Evolutionary conservation across 2,797 vertebrate genomes (phyloP).

Genomic region (Crocidura indochinensis): DNA sequence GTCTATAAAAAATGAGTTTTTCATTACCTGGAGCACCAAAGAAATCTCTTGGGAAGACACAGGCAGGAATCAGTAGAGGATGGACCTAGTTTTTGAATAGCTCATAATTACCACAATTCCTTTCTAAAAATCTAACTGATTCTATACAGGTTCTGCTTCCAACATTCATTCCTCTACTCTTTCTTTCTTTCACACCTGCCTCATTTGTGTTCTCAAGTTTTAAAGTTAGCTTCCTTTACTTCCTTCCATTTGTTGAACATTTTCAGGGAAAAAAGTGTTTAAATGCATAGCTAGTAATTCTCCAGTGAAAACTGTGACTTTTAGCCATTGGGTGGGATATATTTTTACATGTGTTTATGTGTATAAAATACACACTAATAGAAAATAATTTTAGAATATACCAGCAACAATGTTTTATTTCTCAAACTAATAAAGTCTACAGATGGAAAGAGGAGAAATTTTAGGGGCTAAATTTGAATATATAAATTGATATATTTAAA

Average conservation of each 20-base stretch:
- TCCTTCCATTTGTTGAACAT: constrained; percentile 66
- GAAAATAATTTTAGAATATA: constrained; percentile 64
- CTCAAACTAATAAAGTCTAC: constrained; percentile 73
- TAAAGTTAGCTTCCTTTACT: constrained; percentile 52
- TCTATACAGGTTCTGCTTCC: background rate
- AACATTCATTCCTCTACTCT: background rate
- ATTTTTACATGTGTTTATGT: constrained; percentile 39
- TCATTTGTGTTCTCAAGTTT: background rate
- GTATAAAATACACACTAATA: constrained; percentile 1
- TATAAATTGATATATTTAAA: constrained; percentile 90
- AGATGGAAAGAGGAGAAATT: constrained; percentile 89
- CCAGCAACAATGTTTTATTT: constrained; percentile 80
- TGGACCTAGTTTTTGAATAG: background rate
- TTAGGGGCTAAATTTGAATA: constrained; percentile 91
- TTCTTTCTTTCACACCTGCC: constrained; percentile 22
- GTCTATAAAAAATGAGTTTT: constrained; percentile 39
- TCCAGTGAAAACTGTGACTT: constrained; percentile 71
- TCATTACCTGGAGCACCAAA: constrained; percentile 49
- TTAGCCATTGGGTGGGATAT: constrained; percentile 31
- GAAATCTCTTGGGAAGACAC: constrained; percentile 26
- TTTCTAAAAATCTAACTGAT: constrained; percentile 44
- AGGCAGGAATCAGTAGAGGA: constrained; percentile 19
- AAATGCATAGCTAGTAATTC: constrained; percentile 62
- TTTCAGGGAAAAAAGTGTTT: constrained; percentile 73
- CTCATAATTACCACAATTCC: background rate